Evolutionary conservation across 2,113 vertebrate species (phyloP).

Genomic region (Chloebia gouldiae): DNA sequence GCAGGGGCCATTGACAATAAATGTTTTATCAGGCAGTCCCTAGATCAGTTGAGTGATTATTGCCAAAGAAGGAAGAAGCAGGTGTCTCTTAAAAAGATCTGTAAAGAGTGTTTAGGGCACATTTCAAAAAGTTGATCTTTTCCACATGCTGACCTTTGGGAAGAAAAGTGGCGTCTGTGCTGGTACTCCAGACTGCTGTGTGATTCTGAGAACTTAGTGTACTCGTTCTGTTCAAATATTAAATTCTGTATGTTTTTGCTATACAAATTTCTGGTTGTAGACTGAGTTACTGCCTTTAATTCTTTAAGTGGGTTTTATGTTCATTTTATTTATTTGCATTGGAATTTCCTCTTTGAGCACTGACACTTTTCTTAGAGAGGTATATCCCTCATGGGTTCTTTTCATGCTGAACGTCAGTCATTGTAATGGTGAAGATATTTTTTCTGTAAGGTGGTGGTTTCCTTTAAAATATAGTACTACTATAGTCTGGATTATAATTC

Average conservation of each 20-base stretch:
- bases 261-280: background rate
- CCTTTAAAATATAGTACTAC: background rate
- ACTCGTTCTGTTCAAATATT: background rate
- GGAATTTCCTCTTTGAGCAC: conserved; percentile 38
- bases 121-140: background rate
- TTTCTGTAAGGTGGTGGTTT: background rate
- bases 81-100: background rate
- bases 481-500: background rate
- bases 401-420: background rate
- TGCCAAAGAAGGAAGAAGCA: conserved; percentile 51
- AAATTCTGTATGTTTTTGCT: background rate
- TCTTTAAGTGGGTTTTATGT: background rate
- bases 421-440: background rate
- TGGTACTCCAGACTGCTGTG: background rate
- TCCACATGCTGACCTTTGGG: background rate
- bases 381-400: background rate
- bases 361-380: conserved; percentile 50
- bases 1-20: background rate
- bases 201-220: conserved; percentile 25
- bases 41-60: background rate
- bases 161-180: background rate
- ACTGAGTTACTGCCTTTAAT: background rate
- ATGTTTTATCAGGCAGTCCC: background rate
- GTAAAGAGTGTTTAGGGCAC: conserved; percentile 6
- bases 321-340: conserved; percentile 48